A percentile compares a stretch with the other conserved stretches of the same genome.
Conservation (phyloP, 2,888 invertebrate genomes). For the Cinara cedri region DNA sequence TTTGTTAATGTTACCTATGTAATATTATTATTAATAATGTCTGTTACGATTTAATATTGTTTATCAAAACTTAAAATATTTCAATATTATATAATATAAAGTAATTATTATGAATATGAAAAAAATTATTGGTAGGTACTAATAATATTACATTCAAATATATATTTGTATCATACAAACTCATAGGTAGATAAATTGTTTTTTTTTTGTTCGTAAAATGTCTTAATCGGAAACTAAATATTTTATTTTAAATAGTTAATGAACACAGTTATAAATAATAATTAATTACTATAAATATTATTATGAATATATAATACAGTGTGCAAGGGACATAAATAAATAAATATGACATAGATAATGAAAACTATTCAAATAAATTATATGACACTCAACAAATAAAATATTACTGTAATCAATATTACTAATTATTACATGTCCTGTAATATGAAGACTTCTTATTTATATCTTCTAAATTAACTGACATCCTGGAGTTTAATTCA, state of each 20-base stretch:
- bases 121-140: too few species aligned
- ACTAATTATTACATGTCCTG: constrained; percentile 66
- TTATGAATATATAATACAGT: constrained; percentile 34
- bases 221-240: constrained; percentile 23
- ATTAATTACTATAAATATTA: neutral
- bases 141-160: neutral
- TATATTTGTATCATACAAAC: too few species aligned
- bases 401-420: neutral
- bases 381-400: constrained; percentile 25
- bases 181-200: neutral
- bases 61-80: too few species aligned
- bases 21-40: too few species aligned
- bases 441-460: constrained; percentile 70
- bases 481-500: constrained; percentile 70
- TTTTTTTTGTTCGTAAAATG: neutral
- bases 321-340: constrained; percentile 27
- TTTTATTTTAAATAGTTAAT: constrained; percentile 42
- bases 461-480: constrained; percentile 68
- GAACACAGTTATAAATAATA: constrained; percentile 46
- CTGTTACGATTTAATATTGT: too few species aligned
- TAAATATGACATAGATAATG: constrained; percentile 9
- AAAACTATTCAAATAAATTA: constrained; percentile 30
- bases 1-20: too few species aligned
- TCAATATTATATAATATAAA: too few species aligned
- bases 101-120: too few species aligned